Evolutionary conservation across 64 coral and sea anemone genomes (phyloP), one percentile per base, ranked within the genome.

Genomic region (Pachyseris speciosa): DNA sequence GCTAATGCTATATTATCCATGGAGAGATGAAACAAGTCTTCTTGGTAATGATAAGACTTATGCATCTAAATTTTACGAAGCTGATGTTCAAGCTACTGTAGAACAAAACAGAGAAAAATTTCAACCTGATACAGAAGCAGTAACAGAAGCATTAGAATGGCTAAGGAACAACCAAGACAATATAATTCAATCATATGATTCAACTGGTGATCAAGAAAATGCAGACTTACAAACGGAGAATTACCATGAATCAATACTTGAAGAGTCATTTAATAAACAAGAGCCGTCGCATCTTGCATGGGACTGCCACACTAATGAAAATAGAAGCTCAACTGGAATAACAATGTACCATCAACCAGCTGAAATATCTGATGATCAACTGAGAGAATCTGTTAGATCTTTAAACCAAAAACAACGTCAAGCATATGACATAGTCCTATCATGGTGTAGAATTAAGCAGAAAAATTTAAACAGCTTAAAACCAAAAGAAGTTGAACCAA

Each of bases 301-400:
- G 68, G 13, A 29, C 19, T 61, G 15, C 25, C 6, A 60, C 34
- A 49, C 69, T 29, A 67, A 2, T 16, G 28, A 2, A 1, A 44
- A 20, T 1, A 38, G 22, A 63, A 9, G 43, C 11, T 11, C 55
- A 37, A 63, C 57, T 8, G 83, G 0, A 69, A 66, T 86, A 40
- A 68, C 37, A 24, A 45, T 27, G 7, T 43, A 86, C 27, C 27
- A 55, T 37, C 86, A 88, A 19, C 86, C 86, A 72, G 28, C 67
- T 29, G 67, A 88, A 73, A 88, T 74, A 58, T 33, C 85, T 88
- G 67, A 88, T 88, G 43, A 88, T 51, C 28, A 41, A 52, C 39
- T 88, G 10, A 43, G 85, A 34, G 43, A 88, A 40, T 57, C 43
- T 20, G 70, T 88, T 48, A 37, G 69, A 64, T 88, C 85, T 34